Conservation (phyloP, 2,113 vertebrate genomes). For the Oplegnathus fasciatus region DNA sequence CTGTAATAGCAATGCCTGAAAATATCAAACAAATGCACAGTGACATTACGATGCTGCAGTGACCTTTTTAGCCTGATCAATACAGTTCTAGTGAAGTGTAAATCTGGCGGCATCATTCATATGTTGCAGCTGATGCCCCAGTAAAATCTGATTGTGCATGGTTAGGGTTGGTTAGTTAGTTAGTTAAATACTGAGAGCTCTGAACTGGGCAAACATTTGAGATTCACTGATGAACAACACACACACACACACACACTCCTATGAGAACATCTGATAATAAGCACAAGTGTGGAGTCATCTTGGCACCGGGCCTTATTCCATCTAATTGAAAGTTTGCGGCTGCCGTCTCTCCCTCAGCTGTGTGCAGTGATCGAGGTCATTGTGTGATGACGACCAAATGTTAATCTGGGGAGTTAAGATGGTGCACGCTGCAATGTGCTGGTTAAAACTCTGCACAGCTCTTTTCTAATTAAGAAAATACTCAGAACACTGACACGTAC, state of each 20-base stretch:
- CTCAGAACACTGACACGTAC: constrained; percentile 25
- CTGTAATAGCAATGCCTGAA: background rate
- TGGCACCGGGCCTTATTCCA: constrained; percentile 65
- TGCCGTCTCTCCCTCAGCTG: constrained; percentile 29
- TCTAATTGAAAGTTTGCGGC: constrained; percentile 71
- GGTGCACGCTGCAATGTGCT: constrained; percentile 28
- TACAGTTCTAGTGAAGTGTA: constrained; percentile 33
- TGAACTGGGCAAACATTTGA: background rate
- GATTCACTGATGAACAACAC: background rate
- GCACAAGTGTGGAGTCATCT: constrained; percentile 30
- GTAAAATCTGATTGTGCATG: background rate
- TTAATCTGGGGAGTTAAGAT: constrained; percentile 70
- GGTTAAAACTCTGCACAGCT: constrained; percentile 35
- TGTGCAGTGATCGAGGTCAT: constrained; percentile 61
- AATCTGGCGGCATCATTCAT: constrained; percentile 44
- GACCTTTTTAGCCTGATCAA: constrained; percentile 58
- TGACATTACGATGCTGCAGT: constrained; percentile 8
- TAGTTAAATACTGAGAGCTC: background rate
- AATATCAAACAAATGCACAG: background rate
- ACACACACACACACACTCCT: background rate
- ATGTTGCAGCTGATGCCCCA: constrained; percentile 6
- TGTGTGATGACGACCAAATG: constrained; percentile 52
- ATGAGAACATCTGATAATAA: constrained; percentile 32
- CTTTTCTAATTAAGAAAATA: constrained; percentile 54
- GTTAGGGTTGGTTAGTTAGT: background rate